Evolutionary conservation across 2,113 vertebrate genomes (phyloP), one percentile per base, ranked within the genome.

Genomic region (Planiliza haematocheilus): DNA sequence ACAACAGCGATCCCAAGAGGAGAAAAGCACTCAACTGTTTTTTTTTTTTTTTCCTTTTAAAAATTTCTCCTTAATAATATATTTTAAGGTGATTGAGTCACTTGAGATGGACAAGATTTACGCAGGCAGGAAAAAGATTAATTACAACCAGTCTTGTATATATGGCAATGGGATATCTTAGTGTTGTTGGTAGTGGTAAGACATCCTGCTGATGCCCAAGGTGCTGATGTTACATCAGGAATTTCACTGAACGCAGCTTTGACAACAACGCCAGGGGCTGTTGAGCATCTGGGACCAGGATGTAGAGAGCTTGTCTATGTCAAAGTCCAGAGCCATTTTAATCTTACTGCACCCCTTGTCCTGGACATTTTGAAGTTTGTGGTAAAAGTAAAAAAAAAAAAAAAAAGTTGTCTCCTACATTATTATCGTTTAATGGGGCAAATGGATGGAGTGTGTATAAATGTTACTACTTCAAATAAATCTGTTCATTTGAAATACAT

Each of bases 381-480:
- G 36, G 14, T 46, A 38, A 60, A 59, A 37, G 43, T 69, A 57
- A 57, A 74, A 43, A 20, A 4, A 12, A 8, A 46, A 2, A 30
- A 30, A 30, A 30, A 30, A 30, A 30, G 30, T 58, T 4, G 38
- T 49, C 46, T 70, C 58, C 42, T n/a, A 65, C 38, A 11, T 24
- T 21, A 74, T 64, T 55, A 30, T 39, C 13, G 38, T 60, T 60
- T 68, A 75, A 65, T 50, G 11, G 36, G 16, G 16, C 34, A 45
- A 4, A 30, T 36, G 53, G 46, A 53, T 65, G n/a, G 8, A 59
- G 60, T 46, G 10, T 53, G 16, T 21, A 62, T 48, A 57, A 57
- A 73, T 74, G 62, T 20, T 10, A 49, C 42, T 65, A 55, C 62
- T 80, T 79, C 43, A 71, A 38, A 65, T 39, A 52, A 70, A 81